Percentiles rank a stretch among this genome's conserved stretches.
These are phyloP conservation scores for Theristicus caerulescens DNA, from an alignment of 2,113 vertebrate species.

Conservation along the genomic window DNA sequence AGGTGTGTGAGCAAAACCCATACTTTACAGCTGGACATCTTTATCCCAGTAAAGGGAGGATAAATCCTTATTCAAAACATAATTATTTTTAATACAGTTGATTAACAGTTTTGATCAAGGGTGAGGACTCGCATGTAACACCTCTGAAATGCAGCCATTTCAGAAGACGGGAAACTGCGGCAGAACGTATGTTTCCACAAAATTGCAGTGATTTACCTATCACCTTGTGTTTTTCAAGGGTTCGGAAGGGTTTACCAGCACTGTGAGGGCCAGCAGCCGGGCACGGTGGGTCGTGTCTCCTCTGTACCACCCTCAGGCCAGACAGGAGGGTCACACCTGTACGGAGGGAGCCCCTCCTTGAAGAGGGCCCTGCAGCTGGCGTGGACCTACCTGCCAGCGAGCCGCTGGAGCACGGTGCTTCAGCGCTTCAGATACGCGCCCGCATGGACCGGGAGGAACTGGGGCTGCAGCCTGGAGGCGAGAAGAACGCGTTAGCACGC, in stretches of 20 bases:
- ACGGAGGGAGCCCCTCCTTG: background rate
- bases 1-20: background rate
- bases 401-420: background rate
- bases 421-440: rapidly evolving
- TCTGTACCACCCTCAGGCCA: rapidly evolving
- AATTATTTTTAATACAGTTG: background rate
- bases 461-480: background rate
- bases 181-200: rapidly evolving
- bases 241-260: rapidly evolving
- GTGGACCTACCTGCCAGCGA: background rate
- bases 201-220: rapidly evolving
- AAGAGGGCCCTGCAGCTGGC: rapidly evolving
- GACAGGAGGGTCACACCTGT: rapidly evolving
- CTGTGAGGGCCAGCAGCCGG: rapidly evolving
- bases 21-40: background rate
- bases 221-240: background rate
- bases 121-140: background rate
- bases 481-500: background rate
- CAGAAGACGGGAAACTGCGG: rapidly evolving
- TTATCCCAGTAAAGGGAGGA: background rate
- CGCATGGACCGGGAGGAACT: rapidly evolving
- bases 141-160: background rate
- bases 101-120: background rate
- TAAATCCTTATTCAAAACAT: background rate
- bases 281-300: rapidly evolving